Evolutionary conservation across 2,797 vertebrate genomes (phyloP).

Genomic region (Pyrocephalus nanus): DNA sequence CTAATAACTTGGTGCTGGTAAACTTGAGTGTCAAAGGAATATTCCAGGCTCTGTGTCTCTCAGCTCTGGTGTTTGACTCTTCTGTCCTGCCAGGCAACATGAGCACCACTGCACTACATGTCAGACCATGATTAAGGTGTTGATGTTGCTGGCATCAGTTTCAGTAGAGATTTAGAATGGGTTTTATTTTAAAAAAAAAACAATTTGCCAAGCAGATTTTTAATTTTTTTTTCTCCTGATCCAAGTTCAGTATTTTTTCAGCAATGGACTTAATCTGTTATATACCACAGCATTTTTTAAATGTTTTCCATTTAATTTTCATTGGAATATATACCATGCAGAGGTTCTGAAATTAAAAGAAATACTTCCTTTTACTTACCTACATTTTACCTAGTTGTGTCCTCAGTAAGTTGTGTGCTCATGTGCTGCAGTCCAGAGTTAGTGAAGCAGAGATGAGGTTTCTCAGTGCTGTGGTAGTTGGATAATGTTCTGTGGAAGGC

Average conservation of each 20-base stretch:
- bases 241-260: background rate
- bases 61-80: background rate
- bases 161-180: background rate
- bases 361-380: background rate
- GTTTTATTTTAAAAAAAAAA: background rate
- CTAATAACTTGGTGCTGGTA: background rate
- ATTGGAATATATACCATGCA: background rate
- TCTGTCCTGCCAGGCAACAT: background rate
- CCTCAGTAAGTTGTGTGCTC: background rate
- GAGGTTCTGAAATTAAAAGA: background rate
- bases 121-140: background rate
- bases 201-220: background rate
- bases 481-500: rapidly evolving
- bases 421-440: background rate
- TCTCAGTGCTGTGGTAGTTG: background rate
- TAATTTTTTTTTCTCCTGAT: background rate
- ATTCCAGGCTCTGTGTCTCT: background rate
- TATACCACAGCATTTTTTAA: background rate
- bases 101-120: rapidly evolving
- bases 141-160: background rate
- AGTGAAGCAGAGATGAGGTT: background rate
- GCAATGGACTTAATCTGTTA: background rate
- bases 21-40: background rate
- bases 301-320: background rate
- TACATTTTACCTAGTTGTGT: background rate